A percentile compares a stretch with the other conserved stretches of the same genome.
phyloP scores from a whole-genome alignment of 1,140 invertebrate species.

The Lysiphlebus fabarum region DNA sequence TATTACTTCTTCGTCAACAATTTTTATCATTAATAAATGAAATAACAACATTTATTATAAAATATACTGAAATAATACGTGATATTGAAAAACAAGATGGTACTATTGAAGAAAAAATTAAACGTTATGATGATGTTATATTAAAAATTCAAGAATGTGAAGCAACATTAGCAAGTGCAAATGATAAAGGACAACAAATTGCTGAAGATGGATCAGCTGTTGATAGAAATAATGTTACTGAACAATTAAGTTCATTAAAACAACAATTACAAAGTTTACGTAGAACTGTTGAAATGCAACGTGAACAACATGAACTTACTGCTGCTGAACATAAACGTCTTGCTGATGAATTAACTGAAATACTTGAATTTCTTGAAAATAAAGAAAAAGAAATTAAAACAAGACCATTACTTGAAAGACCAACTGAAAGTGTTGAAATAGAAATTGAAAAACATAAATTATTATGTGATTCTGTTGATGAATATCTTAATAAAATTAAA shows the following conservation, averaged over 20 bases:
- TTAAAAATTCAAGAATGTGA: constrained; percentile 84
- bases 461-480: constrained; percentile 68
- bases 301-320: constrained; percentile 80
- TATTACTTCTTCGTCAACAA: constrained; percentile 79
- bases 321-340: constrained; percentile 84
- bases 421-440: constrained; percentile 73
- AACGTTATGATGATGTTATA: constrained; percentile 81
- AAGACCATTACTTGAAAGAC: constrained; percentile 74
- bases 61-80: constrained; percentile 80
- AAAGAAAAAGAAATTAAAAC: constrained; percentile 81
- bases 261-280: constrained; percentile 76
- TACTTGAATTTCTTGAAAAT: constrained; percentile 79
- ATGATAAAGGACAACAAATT: constrained; percentile 89
- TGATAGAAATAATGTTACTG: constrained; percentile 82
- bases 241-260: constrained; percentile 82
- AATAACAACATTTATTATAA: constrained; percentile 81
- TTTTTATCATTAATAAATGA: constrained; percentile 82
- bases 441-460: constrained; percentile 77
- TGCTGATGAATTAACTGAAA: constrained; percentile 73
- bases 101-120: constrained; percentile 82
- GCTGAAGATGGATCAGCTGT: constrained; percentile 80
- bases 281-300: constrained; percentile 78
- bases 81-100: constrained; percentile 80
- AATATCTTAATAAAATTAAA: constrained; percentile 67
- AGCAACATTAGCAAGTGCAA: constrained; percentile 77